Base-by-base conservation (phyloP, 1,140 invertebrate genomes). In the Listronotus bonariensis region DNA sequence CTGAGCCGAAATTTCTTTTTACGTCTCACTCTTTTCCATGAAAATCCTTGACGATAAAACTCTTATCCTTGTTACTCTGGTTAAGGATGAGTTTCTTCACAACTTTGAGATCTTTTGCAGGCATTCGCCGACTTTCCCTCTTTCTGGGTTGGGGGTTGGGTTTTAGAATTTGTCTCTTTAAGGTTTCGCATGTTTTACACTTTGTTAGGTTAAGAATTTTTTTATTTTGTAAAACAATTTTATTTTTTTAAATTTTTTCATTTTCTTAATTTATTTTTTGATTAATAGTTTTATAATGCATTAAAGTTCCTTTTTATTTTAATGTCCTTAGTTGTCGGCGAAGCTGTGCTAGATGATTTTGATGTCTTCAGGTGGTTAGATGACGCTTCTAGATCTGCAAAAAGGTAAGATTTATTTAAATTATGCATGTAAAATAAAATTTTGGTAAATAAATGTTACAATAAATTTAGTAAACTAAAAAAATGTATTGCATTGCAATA, bases 101-200 rank as follows among this genome's bases (percentile, higher is more conserved):
- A 20, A 46, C n/a, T 18, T 20, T 46, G 12, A 14, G 42, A 66
- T 54, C 59, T 66, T 66, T 60, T 49, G 38, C 32, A 54, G 41
- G 48, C 64, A 66, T 66, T 66, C 57, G 55, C 64, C 64, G 64
- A 60, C 64, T 60, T 60, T 66, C 55, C 49, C 55, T 42, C 17
- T 18, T 54, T 32, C 64, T n/a, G n/a, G 43, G 63, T 59, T 45
- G 46, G 15, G 17, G 12, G 36, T 9, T 18, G 20, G 26, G 17
- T 53, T 11, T 26, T 36, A 12, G n/a, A 31, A 6, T 18, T 1
- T 36, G 12, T 31, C 2, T 52, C 12, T 1, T 34, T 34, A 36
- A 3, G 1, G 1, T 52, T 52, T 31, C 53, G 36, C 38, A 42
- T 32, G 56, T 48, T 32, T 34, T 9, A 42, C 3, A 5, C 7